These are phyloP conservation scores for Parnassius smintheus DNA, from an alignment of 2,888 invertebrate genomes.

Conservation along the genomic window DNA sequence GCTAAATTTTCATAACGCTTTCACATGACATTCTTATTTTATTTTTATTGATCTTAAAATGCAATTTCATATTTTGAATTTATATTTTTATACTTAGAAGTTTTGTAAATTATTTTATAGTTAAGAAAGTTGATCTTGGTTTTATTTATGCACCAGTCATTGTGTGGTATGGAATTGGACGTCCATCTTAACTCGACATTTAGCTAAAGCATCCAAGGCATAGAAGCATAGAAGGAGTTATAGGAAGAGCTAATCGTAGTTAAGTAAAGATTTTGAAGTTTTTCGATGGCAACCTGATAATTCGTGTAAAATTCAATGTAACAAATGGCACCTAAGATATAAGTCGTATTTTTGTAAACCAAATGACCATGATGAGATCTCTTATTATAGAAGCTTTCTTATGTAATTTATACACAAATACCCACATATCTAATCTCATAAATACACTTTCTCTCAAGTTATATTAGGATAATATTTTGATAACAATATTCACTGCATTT, in stretches of 20 bases:
- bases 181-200: conserved; percentile 21
- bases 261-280: conserved; percentile 47
- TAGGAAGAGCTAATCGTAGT: conserved; percentile 48
- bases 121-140: conserved; percentile 55
- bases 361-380: conserved; percentile 53
- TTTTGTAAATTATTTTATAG: conserved; percentile 75
- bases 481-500: conserved; percentile 77
- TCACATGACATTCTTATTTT: conserved; percentile 55
- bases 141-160: conserved; percentile 49
- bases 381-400: conserved; percentile 59
- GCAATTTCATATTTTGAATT: conserved; percentile 54
- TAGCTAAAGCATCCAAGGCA: conserved; percentile 12
- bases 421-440: conserved; percentile 74
- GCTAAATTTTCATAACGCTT: conserved; percentile 53
- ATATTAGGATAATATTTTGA: conserved; percentile 77
- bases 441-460: conserved; percentile 63
- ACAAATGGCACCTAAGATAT: conserved; percentile 52
- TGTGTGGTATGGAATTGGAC: conserved; percentile 37
- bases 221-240: conserved; percentile 8
- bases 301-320: conserved; percentile 45
- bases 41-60: conserved; percentile 57
- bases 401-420: conserved; percentile 68
- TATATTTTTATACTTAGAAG: conserved; percentile 76
- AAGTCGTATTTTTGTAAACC: conserved; percentile 73
- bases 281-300: conserved; percentile 54